Conservation (phyloP, 2,797 vertebrate species). For the Hypotaenidia philippensis region DNA sequence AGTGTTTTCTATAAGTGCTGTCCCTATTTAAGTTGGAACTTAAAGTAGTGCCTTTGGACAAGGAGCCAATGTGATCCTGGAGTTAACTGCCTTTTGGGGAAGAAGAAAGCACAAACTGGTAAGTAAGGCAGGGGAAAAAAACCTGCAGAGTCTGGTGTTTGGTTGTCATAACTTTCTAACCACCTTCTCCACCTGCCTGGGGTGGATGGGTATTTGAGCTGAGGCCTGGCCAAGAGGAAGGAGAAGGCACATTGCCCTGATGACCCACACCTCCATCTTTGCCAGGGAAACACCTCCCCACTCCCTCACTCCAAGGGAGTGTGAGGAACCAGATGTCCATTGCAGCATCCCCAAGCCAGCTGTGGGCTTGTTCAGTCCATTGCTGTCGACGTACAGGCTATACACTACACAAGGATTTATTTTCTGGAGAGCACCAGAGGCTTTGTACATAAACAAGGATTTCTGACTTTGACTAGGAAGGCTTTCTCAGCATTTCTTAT, state of each 20-base stretch:
- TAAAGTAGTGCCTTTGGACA: accelerated
- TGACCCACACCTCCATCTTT: not conserved
- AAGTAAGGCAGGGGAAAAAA: not conserved
- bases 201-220: not conserved
- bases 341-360: accelerated
- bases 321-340: not conserved
- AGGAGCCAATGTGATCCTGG: not conserved
- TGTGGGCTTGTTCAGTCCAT: accelerated
- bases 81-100: not conserved
- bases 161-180: not conserved
- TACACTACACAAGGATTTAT: not conserved
- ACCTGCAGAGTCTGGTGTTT: accelerated
- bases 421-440: not conserved
- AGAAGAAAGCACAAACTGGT: not conserved
- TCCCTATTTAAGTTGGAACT: not conserved
- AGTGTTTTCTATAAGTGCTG: not conserved
- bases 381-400: not conserved
- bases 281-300: not conserved
- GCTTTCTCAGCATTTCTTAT: not conserved
- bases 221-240: not conserved
- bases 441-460: not conserved
- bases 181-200: not conserved
- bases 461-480: not conserved
- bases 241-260: not conserved
- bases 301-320: accelerated